Evolutionary conservation across 2,113 vertebrate genomes (phyloP).

Genomic region (Synodontis membranacea): DNA sequence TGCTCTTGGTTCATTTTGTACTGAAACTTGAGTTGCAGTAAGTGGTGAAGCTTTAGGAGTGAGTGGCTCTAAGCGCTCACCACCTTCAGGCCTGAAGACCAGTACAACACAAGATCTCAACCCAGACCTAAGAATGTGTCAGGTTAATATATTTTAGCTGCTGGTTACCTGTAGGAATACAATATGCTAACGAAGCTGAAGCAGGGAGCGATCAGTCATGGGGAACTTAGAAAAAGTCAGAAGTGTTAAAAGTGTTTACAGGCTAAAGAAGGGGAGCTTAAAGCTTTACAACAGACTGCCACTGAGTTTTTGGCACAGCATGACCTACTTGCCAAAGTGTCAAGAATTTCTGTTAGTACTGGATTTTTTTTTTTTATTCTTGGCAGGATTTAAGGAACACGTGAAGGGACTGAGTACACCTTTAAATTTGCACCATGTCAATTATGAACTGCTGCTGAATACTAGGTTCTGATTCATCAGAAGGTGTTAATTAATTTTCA

Average conservation of each 20-base stretch:
- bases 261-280: slow-evolving; percentile 62
- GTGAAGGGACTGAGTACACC: not conserved
- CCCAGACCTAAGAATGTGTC: not conserved
- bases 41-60: slow-evolving; percentile 54
- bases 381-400: not conserved
- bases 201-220: slow-evolving; percentile 22
- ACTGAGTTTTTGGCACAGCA: slow-evolving; percentile 42
- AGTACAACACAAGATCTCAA: not conserved
- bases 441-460: not conserved
- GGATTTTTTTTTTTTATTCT: not conserved
- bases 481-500: not conserved
- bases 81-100: slow-evolving; percentile 64
- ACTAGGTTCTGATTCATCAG: not conserved
- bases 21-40: slow-evolving; percentile 65
- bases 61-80: slow-evolving; percentile 33
- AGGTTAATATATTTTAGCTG: not conserved
- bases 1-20: slow-evolving; percentile 33
- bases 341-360: not conserved
- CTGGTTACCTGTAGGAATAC: not conserved
- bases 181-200: not conserved
- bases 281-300: slow-evolving; percentile 56
- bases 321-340: not conserved
- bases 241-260: slow-evolving; percentile 43
- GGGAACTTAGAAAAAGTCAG: slow-evolving; percentile 63
- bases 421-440: not conserved